Base-by-base conservation (phyloP, 2,797 vertebrate species). In the Pangasius djambal region DNA sequence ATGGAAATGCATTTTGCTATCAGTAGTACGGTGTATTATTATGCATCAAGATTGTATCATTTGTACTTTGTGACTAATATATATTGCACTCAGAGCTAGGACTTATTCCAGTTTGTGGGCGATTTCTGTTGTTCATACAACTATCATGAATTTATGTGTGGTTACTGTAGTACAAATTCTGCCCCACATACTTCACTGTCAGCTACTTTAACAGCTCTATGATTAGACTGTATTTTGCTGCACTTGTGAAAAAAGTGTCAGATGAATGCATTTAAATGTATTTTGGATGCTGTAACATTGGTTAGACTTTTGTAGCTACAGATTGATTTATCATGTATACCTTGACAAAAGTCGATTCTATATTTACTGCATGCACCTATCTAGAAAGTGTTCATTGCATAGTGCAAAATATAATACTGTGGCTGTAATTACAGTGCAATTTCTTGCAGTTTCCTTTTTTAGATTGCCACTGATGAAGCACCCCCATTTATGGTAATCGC, bases 401-500 rank as follows among this genome's bases (percentile, higher is more conserved):
- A 65, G 1, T 88, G 72, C 40, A 28, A 83, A 34, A 63, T 85
- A 78, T 37, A 72, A 83, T 83, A n/a, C 61, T 75, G 28, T 9
- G 52, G 28, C 74, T 5, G 48, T 85, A 85, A 79, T 85, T 55
- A 85, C 59, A 31, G 25, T 55, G 12, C n/a, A 40, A 77, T 67
- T 78, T 31, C 59, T 63, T 78, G 72, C 59, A 78, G 75, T 85
- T 85, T 85, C n/a, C 88, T 55, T 75, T 40, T 40, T 57, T 48
- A 85, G 74, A 88, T 70, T 69, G 48, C 83, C 52, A 48, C 63
- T 70, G 31, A 67, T 70, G 83, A 85, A 88, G 48, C 75, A 59
- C 48, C 10, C 40, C 57, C 72, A 6, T 75, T 79, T 86, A 18
- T 10, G 3, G 74, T 72, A 59, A 25, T 48, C 61, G 50, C 52